Base-by-base conservation (phyloP, 1,140 invertebrate species). In the Phocides pigmalion region DNA sequence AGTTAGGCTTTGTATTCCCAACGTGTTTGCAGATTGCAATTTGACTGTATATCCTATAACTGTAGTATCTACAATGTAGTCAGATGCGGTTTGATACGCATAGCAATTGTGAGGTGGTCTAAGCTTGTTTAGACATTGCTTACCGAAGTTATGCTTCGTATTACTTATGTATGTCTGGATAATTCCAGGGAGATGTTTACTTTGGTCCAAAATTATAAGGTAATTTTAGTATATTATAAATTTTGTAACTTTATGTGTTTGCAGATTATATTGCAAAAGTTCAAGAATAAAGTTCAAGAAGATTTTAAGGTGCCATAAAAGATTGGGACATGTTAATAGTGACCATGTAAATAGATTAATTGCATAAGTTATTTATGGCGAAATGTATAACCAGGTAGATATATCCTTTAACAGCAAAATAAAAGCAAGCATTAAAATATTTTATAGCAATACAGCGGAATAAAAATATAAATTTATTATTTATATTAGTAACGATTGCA, bases 1-100 rank as follows among this genome's bases (percentile, higher is more conserved):
- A 58, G 37, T 58, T 46, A 15, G 20, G 39, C 39, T 42, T 56
- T 56, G 53, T 56, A 44, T 56, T 56, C 39, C 51, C 15, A 56
- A 56, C 14, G 39, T 56, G 39, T 56, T 56, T 56, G 39, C 17
- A 56, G 39, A 42, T 56, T 56, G 37, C 35, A 56, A 56, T 56
- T 56, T 56, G 53, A 39, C 53, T 44, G 20, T 41, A 14, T 41
- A 9, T 19, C 25, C 51, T 25, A 56, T 42, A 42, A 17, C 20
- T 44, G 14, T 8, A 22, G 5, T 16, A 14, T n/a, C n/a, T 32
- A 17, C 20, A 14, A 20, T 54, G 28, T 8, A 39, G 35, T 39
- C 12, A 35, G n/a, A n/a, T 35, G 32, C 12, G 35, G 35, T 39
- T 39, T 39, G 35, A 0, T 39, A 12, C 12, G 3, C 35, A 39